Evolutionary conservation across 2,888 invertebrate genomes (phyloP).

Genomic region (Danaus chrysippus): DNA sequence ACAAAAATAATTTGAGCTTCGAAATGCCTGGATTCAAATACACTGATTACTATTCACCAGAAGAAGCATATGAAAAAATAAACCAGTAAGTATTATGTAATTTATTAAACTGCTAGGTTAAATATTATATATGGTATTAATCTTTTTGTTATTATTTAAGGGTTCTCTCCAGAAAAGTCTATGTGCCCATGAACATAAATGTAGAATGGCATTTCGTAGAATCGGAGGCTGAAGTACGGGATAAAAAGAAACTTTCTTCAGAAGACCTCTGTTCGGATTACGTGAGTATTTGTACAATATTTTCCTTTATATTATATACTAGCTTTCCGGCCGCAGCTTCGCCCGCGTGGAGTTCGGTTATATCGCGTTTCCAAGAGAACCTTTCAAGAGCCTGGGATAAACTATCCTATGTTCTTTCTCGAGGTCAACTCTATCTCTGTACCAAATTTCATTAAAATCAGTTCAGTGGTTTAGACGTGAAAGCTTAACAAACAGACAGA

Average conservation of each 20-base stretch:
- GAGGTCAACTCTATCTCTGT: too few species aligned
- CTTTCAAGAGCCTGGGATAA: too few species aligned
- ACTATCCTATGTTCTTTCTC: too few species aligned
- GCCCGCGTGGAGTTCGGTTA: too few species aligned
- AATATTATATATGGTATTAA: neutral
- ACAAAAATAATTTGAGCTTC: constrained; percentile 47
- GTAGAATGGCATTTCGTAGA: constrained; percentile 54
- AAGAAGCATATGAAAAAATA: constrained; percentile 55
- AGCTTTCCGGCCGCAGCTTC: too few species aligned
- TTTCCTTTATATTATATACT: neutral
- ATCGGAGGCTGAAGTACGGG: constrained; percentile 32
- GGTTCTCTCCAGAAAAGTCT: constrained; percentile 47
- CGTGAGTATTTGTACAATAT: constrained; percentile 39
- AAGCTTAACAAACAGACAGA: too few species aligned
- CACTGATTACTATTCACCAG: constrained; percentile 51
- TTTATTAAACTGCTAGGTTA: neutral
- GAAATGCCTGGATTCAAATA: constrained; percentile 60
- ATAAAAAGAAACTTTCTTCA: constrained; percentile 32
- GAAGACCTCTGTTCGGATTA: constrained; percentile 38
- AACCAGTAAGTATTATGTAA: constrained; percentile 55
- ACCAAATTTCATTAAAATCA: too few species aligned
- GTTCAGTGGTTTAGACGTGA: too few species aligned
- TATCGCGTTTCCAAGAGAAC: too few species aligned
- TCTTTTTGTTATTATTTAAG: constrained; percentile 35
- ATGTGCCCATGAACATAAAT: constrained; percentile 43